Base-by-base conservation (phyloP, 2,797 vertebrate species). In the Sciaenops ocellatus region DNA sequence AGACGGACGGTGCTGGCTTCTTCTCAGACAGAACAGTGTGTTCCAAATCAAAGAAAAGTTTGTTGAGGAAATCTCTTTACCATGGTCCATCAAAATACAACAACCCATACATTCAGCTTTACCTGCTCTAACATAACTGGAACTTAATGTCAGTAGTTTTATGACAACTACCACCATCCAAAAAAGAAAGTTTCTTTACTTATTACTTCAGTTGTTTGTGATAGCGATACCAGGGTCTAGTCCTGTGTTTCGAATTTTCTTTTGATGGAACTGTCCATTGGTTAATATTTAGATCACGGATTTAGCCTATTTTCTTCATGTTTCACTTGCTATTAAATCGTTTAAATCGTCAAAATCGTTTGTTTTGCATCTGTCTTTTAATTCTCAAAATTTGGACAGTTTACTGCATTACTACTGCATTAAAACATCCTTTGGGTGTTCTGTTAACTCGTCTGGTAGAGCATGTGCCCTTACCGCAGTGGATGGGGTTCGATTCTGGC, bases 1-100 rank as follows among this genome's bases (percentile, higher is more conserved):
- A 55, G 34, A 38, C 34, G 8, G 44, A 46, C 15, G 69, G 22
- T 16, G 17, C 44, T 65, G 75, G 52, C 48, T 13, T 69, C 16
- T 34, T 69, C 60, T 78, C 47, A 65, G 26, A 57, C 16, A 7
- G 16, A 55, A 63, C 22, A 42, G 4, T 16, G 4, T 38, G 22
- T 16, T 77, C n/a, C 28, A 59, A 69, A 59, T 42, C 38, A 56
- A 22, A 57, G 56, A 61, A 30, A 56, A 62, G 62, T 67, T 62
- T 47, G 50, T 52, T 5, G n/a, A 54, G 30, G 4, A n/a, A 38
- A 3, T 13, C 18, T 63, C 38, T 51, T 71, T 11, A 5, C 30
- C 24, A 41, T 5, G 28, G 22, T 61, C 69, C 55, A 10, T 56
- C 3, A 2, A 55, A 46, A 73, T 22, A 11, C 13, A 22, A 5